A percentile compares a stretch with the other conserved stretches of the same genome.
These are phyloP conservation scores for Gortyna flavago DNA, from an alignment of 2,888 invertebrate species.

Conservation along the genomic window DNA sequence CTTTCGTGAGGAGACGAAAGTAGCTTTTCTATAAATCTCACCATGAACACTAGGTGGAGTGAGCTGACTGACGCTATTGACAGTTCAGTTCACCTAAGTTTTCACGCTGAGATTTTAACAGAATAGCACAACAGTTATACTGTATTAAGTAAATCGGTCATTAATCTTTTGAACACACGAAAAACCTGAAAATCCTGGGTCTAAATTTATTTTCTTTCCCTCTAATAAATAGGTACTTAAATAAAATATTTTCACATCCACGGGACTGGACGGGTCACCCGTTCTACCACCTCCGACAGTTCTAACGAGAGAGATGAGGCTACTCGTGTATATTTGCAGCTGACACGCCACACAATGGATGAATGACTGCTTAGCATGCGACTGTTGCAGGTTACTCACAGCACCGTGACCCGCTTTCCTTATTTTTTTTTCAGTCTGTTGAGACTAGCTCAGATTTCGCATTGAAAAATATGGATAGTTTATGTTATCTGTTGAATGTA, in stretches of 20 bases:
- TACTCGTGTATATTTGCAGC: background rate
- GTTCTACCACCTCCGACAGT: constrained; percentile 6
- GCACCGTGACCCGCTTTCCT: constrained; percentile 36
- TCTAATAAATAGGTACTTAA: background rate
- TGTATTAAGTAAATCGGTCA: too few species aligned
- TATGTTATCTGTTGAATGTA: background rate
- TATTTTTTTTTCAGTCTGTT: constrained; percentile 40
- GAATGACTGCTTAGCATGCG: constrained; percentile 19
- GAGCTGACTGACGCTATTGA: too few species aligned
- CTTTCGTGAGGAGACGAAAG: background rate
- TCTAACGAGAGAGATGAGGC: constrained; percentile 15
- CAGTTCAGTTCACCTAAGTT: background rate
- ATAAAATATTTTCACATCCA: background rate
- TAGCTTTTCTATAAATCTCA: background rate
- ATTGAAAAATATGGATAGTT: constrained; percentile 11
- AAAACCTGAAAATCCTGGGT: background rate
- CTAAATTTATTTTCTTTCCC: too few species aligned
- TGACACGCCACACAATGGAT: constrained; percentile 27
- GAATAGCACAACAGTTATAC: background rate
- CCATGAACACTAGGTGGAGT: background rate
- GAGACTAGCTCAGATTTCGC: background rate
- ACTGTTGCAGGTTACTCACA: constrained; percentile 4
- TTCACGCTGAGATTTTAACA: background rate
- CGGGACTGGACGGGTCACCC: background rate
- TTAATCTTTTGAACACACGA: background rate